Evolutionary conservation across 2,113 vertebrate genomes (phyloP), one percentile per base, ranked within the genome.

Genomic region (Epinephelus moara): DNA sequence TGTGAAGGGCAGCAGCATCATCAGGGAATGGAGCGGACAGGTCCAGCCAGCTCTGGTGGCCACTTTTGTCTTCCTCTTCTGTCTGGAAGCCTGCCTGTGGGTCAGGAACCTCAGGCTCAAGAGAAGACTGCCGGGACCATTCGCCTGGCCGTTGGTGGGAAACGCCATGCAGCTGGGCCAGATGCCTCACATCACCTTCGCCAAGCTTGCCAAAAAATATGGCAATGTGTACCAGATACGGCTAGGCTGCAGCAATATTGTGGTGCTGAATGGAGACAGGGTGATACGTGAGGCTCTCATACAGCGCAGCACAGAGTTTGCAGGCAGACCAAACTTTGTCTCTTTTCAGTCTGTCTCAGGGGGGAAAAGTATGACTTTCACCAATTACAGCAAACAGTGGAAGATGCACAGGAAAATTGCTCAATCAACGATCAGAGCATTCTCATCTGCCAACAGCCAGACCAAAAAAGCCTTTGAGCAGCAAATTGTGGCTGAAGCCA

Each of bases 111-210:
- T 92, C 56, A 30, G 89, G 23, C 89, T 84, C 30, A 96, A 92
- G 74, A 94, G 86, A 47, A 91, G 87, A 70, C 95, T 95, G 4
- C 96, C 96, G 0, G 96, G 96, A 40, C 95, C 96, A 23, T 96
- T 96, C 3, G 91, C 96, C 3, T 97, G 96, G 96, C 96, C 96
- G 0, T 37, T 96, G 85, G 93, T 96, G 80, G 96, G 96, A 68
- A 97, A 97, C n/a, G 95, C 80, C 67, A 95, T 96, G 96, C 96
- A 96, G 85, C 93, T 97, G 82, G 96, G 96, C 66, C 94, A 92
- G 84, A 93, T 96, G 94, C 96, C 96, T 27, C 96, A 97, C 90
- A 88, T 95, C 87, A 95, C 96, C 15, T 95, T 97, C 2, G 80
- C 89, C 66, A 92, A 69, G 49, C 72, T 97, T 23, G 95, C 94